Base-by-base conservation (phyloP, 2,797 vertebrate species). In the Sebastes variabilis region DNA sequence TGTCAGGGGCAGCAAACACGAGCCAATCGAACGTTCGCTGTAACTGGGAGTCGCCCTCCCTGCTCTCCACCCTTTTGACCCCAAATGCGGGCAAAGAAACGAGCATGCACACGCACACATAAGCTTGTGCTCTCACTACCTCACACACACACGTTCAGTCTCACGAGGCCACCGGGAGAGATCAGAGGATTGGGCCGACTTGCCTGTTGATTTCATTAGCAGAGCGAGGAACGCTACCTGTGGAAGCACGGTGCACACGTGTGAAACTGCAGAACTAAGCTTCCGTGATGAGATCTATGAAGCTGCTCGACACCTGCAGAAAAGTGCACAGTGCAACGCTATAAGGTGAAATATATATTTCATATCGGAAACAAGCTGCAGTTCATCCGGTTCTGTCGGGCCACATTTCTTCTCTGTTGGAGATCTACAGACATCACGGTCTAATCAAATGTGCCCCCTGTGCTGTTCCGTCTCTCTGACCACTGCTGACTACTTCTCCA, bases 21-120 rank as follows among this genome's bases (percentile, higher is more conserved):
- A 80, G 77, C 94, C 94, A 96, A 95, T 94, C 79, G 80, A 65
- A 79, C 1, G 34, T 29, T 59, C 75, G 85, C 79, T 90, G 27
- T 80, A 60, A 72, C 71, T 71, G 89, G 88, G 92, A 88, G 87
- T 90, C 85, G 82, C 74, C 89, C 36, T 38, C 72, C 56, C 72
- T 87, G 84, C 78, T 88, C 91, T 85, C 80, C 85, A 81, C 82
- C 91, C 88, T 86, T 89, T 82, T 87, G 88, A 90, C 90, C 89
- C 83, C 82, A 77, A 80, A 92, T 83, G 77, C 67, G 34, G 75
- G 68, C 62, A 68, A 76, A 83, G 74, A 38, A 89, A 78, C 9
- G 1, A 68, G 70, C 77, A 61, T 62, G 64, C 42, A 55, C 46
- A 36, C 5, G 38, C 64, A 75, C 79, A 64, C 29, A 34, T 46